Percentiles rank a stretch among this genome's conserved stretches.
phyloP scores from a whole-genome alignment of 1,140 invertebrate genomes.

The Drosophila athabasca region DNA sequence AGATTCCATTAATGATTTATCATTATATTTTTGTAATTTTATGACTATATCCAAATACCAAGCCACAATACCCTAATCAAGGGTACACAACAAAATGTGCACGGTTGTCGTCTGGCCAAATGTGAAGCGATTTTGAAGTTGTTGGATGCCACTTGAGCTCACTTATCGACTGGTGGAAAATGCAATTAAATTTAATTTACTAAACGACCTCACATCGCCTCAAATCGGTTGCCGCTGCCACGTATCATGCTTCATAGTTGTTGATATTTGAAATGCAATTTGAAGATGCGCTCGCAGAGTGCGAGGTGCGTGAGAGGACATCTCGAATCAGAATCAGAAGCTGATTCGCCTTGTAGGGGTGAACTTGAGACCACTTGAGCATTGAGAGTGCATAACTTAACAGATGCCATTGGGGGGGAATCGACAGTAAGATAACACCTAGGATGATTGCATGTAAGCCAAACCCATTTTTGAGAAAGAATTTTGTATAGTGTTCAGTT shows the following conservation, averaged over 20 bases:
- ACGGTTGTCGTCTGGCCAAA: slow-evolving; percentile 18
- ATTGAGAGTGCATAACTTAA: slow-evolving; percentile 24
- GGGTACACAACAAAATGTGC: slow-evolving; percentile 10
- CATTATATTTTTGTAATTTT: neutral
- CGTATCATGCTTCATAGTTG: slow-evolving; percentile 46
- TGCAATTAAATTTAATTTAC: slow-evolving; percentile 72
- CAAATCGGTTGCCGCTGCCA: slow-evolving; percentile 33
- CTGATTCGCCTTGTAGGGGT: slow-evolving; percentile 48
- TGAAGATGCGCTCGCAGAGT: slow-evolving; percentile 47
- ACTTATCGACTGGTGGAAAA: slow-evolving; percentile 32
- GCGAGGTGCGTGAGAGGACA: slow-evolving; percentile 50
- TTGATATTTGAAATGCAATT: slow-evolving; percentile 47
- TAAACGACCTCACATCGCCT: slow-evolving; percentile 53
- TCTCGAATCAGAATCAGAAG: slow-evolving; percentile 39
- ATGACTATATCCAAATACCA: neutral
- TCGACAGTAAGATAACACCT: slow-evolving; percentile 6
- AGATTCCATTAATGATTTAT: too few relatives aligned
- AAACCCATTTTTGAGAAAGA: too few relatives aligned
- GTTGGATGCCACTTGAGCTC: slow-evolving; percentile 35
- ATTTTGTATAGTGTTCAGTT: too few relatives aligned
- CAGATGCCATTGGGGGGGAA: neutral
- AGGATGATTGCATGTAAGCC: slow-evolving; percentile 12
- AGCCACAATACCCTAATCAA: neutral
- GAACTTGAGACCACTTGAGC: slow-evolving; percentile 46
- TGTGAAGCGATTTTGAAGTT: slow-evolving; percentile 47